These are phyloP conservation scores for Istiophorus platypterus DNA, from an alignment of 2,113 vertebrate species.

Conservation along the genomic window DNA sequence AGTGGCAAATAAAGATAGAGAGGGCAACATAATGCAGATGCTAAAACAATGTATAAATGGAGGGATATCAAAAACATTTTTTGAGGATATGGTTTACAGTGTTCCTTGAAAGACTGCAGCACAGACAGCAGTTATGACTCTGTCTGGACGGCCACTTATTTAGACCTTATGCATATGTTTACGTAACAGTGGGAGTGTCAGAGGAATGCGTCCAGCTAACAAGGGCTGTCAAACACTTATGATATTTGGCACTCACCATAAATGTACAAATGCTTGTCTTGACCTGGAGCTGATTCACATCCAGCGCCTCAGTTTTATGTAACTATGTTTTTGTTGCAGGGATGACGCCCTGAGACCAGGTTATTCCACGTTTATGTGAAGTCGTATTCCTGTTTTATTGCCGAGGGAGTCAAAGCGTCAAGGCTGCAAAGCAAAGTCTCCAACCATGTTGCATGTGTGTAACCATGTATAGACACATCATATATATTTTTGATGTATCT, in stretches of 20 bases:
- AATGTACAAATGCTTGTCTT: constrained; percentile 5
- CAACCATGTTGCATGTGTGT: too few relatives aligned
- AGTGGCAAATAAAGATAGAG: too few relatives aligned
- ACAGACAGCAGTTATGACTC: background rate
- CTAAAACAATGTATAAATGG: too few relatives aligned
- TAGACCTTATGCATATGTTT: constrained; percentile 1
- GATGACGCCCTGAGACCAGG: too few relatives aligned
- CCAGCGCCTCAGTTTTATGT: constrained; percentile 11
- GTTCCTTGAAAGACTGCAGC: too few relatives aligned
- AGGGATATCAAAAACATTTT: background rate
- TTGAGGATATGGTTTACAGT: background rate
- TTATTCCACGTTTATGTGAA: too few relatives aligned
- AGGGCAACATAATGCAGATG: too few relatives aligned
- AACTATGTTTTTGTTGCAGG: constrained; percentile 5
- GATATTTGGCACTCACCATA: constrained; percentile 33
- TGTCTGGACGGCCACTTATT: background rate
- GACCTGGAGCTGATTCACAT: background rate
- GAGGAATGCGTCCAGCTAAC: constrained; percentile 13
- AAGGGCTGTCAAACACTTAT: background rate
- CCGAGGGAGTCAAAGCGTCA: background rate
- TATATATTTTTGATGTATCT: too few relatives aligned
- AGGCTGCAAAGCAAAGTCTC: too few relatives aligned
- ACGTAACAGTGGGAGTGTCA: background rate
- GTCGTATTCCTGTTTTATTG: constrained; percentile 1
- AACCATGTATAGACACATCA: too few relatives aligned